Percentiles rank a stretch among this genome's conserved stretches.
phyloP scores from a whole-genome alignment of 1,140 invertebrate species.

The Carcinoscorpius rotundicauda region DNA sequence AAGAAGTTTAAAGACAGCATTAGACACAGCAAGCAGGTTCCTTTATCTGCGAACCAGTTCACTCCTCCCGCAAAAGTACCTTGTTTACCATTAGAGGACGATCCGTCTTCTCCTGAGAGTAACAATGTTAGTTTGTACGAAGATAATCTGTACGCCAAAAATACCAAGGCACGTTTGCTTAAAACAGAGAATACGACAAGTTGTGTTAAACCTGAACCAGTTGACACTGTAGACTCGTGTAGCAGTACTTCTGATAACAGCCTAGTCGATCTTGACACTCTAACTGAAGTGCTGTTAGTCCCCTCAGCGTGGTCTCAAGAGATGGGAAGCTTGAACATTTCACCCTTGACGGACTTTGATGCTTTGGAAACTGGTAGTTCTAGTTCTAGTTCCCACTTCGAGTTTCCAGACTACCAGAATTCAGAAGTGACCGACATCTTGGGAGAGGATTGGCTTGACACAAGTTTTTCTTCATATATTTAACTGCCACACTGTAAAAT shows the following conservation, averaged over 20 bases:
- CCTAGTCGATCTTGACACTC: constrained; percentile 57
- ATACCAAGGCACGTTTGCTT: not conserved
- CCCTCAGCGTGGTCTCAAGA: constrained; percentile 37
- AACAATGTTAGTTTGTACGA: constrained; percentile 54
- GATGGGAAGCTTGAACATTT: constrained; percentile 40
- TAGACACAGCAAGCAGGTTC: constrained; percentile 26
- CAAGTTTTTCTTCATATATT: not conserved
- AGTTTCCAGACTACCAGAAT: constrained; percentile 53
- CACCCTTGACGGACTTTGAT: constrained; percentile 44
- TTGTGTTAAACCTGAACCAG: not conserved
- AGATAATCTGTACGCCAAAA: constrained; percentile 33
- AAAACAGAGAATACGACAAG: not conserved
- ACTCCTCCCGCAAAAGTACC: constrained; percentile 63
- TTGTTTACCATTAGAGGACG: constrained; percentile 46
- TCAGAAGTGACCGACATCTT: constrained; percentile 51
- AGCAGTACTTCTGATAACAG: not conserved
- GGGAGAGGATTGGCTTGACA: constrained; percentile 24
- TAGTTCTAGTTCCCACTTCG: constrained; percentile 55
- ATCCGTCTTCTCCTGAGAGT: constrained; percentile 62
- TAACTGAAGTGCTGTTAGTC: constrained; percentile 44
- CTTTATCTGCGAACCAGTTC: constrained; percentile 31
- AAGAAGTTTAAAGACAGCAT: constrained; percentile 42
- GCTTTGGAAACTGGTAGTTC: constrained; percentile 51
- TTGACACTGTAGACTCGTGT: not conserved
- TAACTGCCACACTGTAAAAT: too few species aligned